A percentile compares a stretch with the other conserved stretches of the same genome.
phyloP scores from a whole-genome alignment of 2,888 invertebrate genomes.

The Drosophila anceps region DNA sequence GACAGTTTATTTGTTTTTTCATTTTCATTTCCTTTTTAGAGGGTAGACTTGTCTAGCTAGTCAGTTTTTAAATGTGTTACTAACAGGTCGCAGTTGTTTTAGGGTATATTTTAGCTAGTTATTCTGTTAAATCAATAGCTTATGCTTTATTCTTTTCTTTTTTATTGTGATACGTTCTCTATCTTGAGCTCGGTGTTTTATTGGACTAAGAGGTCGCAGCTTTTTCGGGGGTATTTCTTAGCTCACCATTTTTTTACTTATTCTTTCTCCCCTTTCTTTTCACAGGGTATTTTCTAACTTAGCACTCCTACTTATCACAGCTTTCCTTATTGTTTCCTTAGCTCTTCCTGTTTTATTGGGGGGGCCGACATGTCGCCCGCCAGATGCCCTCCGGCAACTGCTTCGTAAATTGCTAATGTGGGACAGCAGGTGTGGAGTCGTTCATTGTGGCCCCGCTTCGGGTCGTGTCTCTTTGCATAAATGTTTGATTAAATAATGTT shows the following conservation, averaged over 20 bases:
- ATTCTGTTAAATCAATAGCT: too few relatives aligned
- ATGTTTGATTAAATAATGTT: conserved; percentile 78
- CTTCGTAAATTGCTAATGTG: conserved; percentile 52
- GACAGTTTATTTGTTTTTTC: too few relatives aligned
- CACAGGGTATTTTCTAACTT: conserved; percentile 22
- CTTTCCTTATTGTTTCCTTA: conserved; percentile 14
- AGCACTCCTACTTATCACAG: not conserved
- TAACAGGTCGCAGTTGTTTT: too few relatives aligned
- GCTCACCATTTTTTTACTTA: not conserved
- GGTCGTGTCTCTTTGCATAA: conserved; percentile 55
- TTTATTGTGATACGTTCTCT: too few relatives aligned
- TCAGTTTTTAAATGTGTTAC: too few relatives aligned
- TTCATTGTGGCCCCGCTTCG: conserved; percentile 34
- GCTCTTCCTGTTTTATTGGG: conserved; percentile 14
- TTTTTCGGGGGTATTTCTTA: too few relatives aligned
- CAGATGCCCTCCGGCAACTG: conserved; percentile 42
- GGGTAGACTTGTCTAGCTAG: too few relatives aligned
- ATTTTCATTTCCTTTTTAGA: too few relatives aligned
- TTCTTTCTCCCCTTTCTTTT: not conserved
- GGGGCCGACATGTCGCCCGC: conserved; percentile 49
- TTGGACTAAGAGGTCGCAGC: too few relatives aligned
- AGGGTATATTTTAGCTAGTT: too few relatives aligned
- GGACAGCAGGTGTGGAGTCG: conserved; percentile 63
- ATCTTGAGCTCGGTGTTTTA: too few relatives aligned
- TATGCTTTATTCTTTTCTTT: too few relatives aligned